A percentile compares a stretch with the other conserved stretches of the same genome.
Conservation (phyloP, 2,113 vertebrate genomes). For the Varanus komodoensis region DNA sequence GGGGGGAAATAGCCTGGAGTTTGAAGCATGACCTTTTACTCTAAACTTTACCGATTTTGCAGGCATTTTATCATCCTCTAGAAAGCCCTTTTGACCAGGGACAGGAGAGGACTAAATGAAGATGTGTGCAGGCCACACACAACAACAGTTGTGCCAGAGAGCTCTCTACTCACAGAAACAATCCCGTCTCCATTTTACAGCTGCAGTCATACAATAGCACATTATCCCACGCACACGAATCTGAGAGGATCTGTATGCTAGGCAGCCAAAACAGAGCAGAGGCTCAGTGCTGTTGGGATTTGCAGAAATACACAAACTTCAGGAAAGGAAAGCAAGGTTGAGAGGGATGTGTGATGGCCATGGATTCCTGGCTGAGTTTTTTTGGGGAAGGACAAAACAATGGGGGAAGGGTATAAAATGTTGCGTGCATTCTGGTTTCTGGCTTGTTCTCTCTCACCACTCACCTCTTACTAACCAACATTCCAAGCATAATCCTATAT, state of each 20-base stretch:
- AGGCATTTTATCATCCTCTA: neutral
- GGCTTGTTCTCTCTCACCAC: too few species aligned
- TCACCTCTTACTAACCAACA: too few species aligned
- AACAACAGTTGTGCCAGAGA: neutral
- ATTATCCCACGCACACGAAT: neutral
- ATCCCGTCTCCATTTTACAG: neutral
- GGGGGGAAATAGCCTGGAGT: too few species aligned
- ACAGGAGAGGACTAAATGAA: neutral
- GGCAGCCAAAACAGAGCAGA: too few species aligned
- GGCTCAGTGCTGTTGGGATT: too few species aligned
- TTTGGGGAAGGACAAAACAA: neutral
- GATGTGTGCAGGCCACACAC: neutral
- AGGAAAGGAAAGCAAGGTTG: neutral
- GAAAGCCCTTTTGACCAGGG: neutral
- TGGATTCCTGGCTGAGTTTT: neutral
- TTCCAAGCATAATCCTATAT: too few species aligned
- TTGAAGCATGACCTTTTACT: neutral
- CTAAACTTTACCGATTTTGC: neutral
- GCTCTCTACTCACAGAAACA: neutral
- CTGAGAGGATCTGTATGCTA: neutral
- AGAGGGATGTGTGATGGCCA: neutral
- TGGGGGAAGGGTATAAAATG: neutral
- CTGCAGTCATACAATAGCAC: neutral
- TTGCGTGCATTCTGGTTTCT: too few species aligned
- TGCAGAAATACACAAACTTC: too few species aligned